These are phyloP conservation scores for Lasioglossum villosulum DNA, from an alignment of 2,888 invertebrate genomes.

Conservation along the genomic window DNA sequence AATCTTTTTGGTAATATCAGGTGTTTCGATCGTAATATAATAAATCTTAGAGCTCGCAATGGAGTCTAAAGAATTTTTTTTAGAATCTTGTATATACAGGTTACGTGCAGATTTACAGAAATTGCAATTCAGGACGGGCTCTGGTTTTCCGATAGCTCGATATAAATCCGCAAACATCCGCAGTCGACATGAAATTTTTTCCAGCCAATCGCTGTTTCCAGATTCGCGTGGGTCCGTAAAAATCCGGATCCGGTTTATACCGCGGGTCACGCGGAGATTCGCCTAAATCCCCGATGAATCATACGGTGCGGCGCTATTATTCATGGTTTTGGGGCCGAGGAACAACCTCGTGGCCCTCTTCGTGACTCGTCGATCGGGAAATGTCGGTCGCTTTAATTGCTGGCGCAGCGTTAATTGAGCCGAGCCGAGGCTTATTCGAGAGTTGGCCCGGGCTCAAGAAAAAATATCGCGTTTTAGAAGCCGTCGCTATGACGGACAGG, in stretches of 20 bases:
- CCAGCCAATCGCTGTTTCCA: background rate
- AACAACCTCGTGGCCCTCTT: background rate
- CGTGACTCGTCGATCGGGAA: conserved; percentile 23
- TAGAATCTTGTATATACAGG: background rate
- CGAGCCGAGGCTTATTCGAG: conserved; percentile 44
- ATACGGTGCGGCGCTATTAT: background rate
- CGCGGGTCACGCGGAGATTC: background rate
- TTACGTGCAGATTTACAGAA: too few species aligned
- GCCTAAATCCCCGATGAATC: conserved; percentile 4
- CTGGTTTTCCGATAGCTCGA: background rate
- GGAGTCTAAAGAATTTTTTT: background rate
- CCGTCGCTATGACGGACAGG: background rate
- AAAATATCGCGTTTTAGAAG: conserved; percentile 28
- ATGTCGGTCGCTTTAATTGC: conserved; percentile 59
- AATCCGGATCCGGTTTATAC: background rate
- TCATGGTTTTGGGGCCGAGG: background rate
- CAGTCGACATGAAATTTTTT: background rate
- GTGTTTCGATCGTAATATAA: background rate
- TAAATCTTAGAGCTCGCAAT: background rate
- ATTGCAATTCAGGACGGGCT: background rate
- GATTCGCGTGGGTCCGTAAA: background rate
- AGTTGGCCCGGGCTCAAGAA: conserved; percentile 57
- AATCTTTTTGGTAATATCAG: background rate
- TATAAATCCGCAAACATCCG: background rate
- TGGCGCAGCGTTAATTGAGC: conserved; percentile 55